These are phyloP conservation scores for Porites lutea DNA, from an alignment of 64 coral and sea anemone species.

Conservation along the genomic window DNA sequence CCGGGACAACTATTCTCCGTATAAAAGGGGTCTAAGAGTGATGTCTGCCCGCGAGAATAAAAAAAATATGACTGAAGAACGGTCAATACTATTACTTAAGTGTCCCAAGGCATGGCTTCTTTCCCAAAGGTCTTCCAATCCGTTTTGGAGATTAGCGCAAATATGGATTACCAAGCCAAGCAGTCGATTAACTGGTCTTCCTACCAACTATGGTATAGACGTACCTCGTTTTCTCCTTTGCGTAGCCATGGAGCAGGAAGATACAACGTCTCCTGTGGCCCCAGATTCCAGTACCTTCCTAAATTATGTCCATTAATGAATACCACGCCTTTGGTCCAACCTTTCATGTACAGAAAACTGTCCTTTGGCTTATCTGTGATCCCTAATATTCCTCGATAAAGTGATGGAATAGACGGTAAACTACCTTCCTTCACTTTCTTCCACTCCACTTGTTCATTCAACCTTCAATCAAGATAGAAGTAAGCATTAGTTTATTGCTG, in stretches of 20 bases:
- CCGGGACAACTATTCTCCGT: too few species aligned
- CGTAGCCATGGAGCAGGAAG: slow-evolving; percentile 78
- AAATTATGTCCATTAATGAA: slow-evolving; percentile 87
- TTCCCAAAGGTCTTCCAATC: too few species aligned
- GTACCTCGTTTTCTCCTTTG: slow-evolving; percentile 74
- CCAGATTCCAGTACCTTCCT: slow-evolving; percentile 88
- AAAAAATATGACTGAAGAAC: too few species aligned
- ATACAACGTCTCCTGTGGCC: slow-evolving; percentile 84
- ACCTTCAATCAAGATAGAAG: background rate
- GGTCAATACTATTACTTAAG: too few species aligned
- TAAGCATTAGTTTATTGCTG: too few species aligned
- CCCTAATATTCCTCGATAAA: slow-evolving; percentile 65
- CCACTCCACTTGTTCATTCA: slow-evolving; percentile 23
- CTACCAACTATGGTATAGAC: background rate
- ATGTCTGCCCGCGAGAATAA: too few species aligned
- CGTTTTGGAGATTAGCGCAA: too few species aligned
- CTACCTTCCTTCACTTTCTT: background rate
- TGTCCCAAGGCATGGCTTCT: too few species aligned
- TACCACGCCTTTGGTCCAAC: slow-evolving; percentile 86
- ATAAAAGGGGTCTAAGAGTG: too few species aligned
- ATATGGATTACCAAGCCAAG: too few species aligned
- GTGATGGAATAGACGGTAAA: slow-evolving; percentile 5
- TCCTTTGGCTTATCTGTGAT: slow-evolving; percentile 65
- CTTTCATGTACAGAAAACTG: slow-evolving; percentile 75
- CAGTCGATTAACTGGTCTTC: too few species aligned